Base-by-base conservation (phyloP, 1,140 invertebrate genomes). In the Trichonephila clavipes region DNA sequence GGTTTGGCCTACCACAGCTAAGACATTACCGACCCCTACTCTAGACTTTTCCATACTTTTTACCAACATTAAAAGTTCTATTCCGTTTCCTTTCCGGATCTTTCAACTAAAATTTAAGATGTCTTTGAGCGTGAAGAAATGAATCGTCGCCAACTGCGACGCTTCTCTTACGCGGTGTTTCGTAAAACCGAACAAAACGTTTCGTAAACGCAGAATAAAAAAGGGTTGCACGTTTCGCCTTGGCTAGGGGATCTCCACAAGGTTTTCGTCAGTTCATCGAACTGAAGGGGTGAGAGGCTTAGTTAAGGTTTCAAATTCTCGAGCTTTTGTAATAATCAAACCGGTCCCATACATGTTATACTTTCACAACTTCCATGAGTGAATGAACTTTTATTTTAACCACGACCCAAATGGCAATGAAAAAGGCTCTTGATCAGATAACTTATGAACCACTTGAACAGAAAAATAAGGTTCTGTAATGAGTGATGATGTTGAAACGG, bases 321-420 rank as follows among this genome's bases (percentile, higher is more conserved):
- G 16, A 28, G 28, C 58, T 85, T 51, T 85, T 51, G 82, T 58
- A 85, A 85, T 59, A 58, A 85, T 58, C 51, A 59, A 85, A 85
- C 82, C 82, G 82, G 82, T 85, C 82, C 19, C 19, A 58, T 14
- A 59, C 12, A 59, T 58, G 82, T 58, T 77, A 77, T 40, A 77
- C 24, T 77, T 85, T 58, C 82, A 85, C 82, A 85, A 85, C 44
- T 18, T 18, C 14, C 10, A 21, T 44, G 14, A n/a, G 82, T 85
- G 82, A 85, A 85, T n/a, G 82, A 85, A 85, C 82, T 58, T 51
- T 58, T 24, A 85, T 58, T 85, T 59, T 85, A 85, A 58, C 44
- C 44, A 58, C 10, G 19, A 18, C 58, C 82, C 58, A n/a, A 85
- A 21, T 58, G 44, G 40, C 58, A 58, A 59, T 58, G 51, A 8